These are phyloP conservation scores for Aphelinus atriplicis DNA, from an alignment of 1,140 invertebrate genomes.

Conservation along the genomic window DNA sequence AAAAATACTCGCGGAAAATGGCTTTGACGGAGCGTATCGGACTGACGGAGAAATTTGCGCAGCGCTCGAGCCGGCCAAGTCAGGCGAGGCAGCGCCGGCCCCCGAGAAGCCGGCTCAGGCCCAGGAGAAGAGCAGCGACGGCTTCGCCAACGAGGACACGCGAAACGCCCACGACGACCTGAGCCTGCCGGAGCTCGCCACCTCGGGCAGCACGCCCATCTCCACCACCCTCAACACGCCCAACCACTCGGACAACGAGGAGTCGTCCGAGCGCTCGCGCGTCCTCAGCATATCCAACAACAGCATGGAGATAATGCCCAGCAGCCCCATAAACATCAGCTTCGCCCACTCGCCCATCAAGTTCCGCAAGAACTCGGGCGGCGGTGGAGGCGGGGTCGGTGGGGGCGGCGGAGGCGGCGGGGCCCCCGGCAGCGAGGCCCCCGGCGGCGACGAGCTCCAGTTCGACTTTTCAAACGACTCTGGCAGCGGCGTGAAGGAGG, in stretches of 20 bases:
- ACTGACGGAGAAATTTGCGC: no score
- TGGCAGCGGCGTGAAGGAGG: conserved; percentile 8
- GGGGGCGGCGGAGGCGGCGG: conserved; percentile 10
- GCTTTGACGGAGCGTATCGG: no score
- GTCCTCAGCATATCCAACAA: conserved; percentile 57
- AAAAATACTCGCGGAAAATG: no score
- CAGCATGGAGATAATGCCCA: conserved; percentile 61
- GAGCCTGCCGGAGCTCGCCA: conserved; percentile 60
- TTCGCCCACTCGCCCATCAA: conserved; percentile 59
- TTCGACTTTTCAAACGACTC: conserved; percentile 49
- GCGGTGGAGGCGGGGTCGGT: no score
- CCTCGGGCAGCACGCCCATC: conserved; percentile 58
- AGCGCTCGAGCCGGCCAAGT: no score
- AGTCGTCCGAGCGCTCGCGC: conserved; percentile 54
- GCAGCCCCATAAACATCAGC: conserved; percentile 59
- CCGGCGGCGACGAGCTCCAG: conserved; percentile 49
- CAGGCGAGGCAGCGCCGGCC: no score
- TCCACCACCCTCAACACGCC: conserved; percentile 64
- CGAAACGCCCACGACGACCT: conserved; percentile 60
- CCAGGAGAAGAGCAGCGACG: no score
- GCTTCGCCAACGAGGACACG: conserved; percentile 52
- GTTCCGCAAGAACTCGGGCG: conserved; percentile 43
- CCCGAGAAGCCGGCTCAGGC: no score
- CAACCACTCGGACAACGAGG: conserved; percentile 62
- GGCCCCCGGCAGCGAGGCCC: conserved; percentile 38